Conservation (phyloP, 2,888 invertebrate species). For the Acanthosoma haemorrhoidale region DNA sequence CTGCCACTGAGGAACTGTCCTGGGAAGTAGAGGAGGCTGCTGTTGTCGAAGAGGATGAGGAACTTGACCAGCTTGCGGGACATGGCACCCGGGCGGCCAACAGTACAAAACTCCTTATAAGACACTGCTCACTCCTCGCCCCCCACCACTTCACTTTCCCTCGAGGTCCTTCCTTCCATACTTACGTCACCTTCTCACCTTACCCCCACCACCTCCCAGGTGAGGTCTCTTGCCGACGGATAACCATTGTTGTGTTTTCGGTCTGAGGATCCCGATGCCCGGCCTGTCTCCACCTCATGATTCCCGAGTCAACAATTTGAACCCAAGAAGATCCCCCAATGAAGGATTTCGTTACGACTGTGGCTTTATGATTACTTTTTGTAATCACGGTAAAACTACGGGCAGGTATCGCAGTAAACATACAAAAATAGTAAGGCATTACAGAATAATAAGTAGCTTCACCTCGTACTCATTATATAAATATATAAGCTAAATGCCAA, state of each 20-base stretch:
- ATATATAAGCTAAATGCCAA: too few species aligned
- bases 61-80: conserved; percentile 86
- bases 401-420: too few species aligned
- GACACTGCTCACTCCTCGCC: conserved; percentile 1
- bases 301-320: too few species aligned
- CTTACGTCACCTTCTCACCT: conserved; percentile 31
- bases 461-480: too few species aligned
- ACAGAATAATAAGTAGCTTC: too few species aligned
- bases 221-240: not conserved
- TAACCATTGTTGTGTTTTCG: not conserved
- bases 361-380: too few species aligned
- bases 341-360: too few species aligned
- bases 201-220: not conserved
- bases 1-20: conserved; percentile 89
- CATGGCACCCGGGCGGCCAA: conserved; percentile 51
- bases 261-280: not conserved
- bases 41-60: conserved; percentile 88
- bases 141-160: conserved; percentile 50
- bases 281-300: too few species aligned
- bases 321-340: too few species aligned
- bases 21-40: conserved; percentile 85
- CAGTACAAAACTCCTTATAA: conserved; percentile 2
- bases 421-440: too few species aligned
- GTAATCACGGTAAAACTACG: too few species aligned
- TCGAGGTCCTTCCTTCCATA: not conserved